A percentile compares a stretch with the other conserved stretches of the same genome.
Conservation (phyloP, 1,140 invertebrate genomes). For the Trichoplusia ni region DNA sequence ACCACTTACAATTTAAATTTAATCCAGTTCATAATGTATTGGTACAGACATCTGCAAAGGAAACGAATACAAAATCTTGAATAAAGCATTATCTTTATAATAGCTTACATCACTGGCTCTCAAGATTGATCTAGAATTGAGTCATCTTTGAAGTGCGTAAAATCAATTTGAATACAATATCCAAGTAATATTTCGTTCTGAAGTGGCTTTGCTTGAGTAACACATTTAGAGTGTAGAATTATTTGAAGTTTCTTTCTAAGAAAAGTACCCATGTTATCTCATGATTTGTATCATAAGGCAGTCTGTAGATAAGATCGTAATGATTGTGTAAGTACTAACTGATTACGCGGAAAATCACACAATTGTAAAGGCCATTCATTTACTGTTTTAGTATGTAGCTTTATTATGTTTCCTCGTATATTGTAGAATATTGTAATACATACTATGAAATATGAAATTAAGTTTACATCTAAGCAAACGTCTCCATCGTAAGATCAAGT, state of each 20-base stretch:
- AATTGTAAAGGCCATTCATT: no score
- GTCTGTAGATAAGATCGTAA: neutral
- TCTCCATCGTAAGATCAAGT: no score
- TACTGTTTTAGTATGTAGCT: no score
- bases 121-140: neutral
- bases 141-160: constrained; percentile 1
- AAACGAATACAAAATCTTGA: constrained; percentile 2
- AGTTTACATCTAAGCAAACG: no score
- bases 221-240: neutral
- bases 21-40: constrained; percentile 3
- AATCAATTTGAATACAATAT: neutral
- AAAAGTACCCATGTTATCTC: neutral
- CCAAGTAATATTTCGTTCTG: neutral
- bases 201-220: neutral
- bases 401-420: no score
- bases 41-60: constrained; percentile 15
- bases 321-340: neutral
- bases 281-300: neutral
- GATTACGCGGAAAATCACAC: neutral
- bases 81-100: neutral
- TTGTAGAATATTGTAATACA: no score
- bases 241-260: neutral
- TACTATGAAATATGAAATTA: no score
- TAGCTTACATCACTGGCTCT: neutral
- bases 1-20: constrained; percentile 13